Evolutionary conservation across 2,113 vertebrate genomes (phyloP).

Genomic region (Myiozetetes cayanensis): DNA sequence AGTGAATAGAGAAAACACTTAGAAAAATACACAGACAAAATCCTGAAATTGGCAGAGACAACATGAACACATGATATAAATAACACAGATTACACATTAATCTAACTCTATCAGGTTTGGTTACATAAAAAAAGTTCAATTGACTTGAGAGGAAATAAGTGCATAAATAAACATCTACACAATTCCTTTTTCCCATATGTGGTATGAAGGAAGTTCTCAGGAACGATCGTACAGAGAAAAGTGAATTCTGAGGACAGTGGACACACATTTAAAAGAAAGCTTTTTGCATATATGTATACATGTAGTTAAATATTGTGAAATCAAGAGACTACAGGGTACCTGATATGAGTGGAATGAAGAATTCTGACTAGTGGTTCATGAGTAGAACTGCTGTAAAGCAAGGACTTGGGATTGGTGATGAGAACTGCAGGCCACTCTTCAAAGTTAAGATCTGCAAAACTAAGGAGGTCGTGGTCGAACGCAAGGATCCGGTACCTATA

Average conservation of each 20-base stretch:
- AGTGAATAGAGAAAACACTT: background rate
- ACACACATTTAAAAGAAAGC: accelerated
- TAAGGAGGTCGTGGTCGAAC: conserved; percentile 94
- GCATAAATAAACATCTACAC: background rate
- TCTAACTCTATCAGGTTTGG: background rate
- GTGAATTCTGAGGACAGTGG: background rate
- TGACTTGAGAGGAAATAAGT: background rate
- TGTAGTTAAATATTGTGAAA: background rate
- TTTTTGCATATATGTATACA: background rate
- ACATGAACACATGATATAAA: background rate
- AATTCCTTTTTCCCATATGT: background rate
- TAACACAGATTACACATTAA: background rate
- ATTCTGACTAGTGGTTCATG: conserved; percentile 88
- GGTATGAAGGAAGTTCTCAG: background rate
- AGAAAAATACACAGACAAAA: background rate
- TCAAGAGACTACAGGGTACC: conserved; percentile 70
- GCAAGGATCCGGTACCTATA: conserved; percentile 89
- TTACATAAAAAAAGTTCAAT: background rate
- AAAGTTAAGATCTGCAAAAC: conserved; percentile 89
- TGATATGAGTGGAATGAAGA: conserved; percentile 89
- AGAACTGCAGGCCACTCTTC: conserved; percentile 91
- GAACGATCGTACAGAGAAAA: background rate
- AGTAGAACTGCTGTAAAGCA: conserved; percentile 85
- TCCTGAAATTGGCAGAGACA: background rate
- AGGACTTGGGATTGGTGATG: conserved; percentile 95